Conservation (phyloP, 2,888 invertebrate genomes). For the Acanthosepion esculentum region DNA sequence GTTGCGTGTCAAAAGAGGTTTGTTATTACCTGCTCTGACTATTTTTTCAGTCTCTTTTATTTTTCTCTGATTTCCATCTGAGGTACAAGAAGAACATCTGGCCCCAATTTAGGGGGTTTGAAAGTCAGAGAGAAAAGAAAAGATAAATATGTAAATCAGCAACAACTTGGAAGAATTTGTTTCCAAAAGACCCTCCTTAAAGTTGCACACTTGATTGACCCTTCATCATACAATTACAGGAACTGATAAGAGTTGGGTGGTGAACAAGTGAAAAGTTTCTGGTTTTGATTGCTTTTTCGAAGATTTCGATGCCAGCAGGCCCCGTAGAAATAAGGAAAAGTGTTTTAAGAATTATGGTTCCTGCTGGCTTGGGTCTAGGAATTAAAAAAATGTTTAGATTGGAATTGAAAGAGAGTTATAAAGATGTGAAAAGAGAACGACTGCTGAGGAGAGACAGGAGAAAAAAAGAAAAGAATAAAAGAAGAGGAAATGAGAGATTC, state of each 20-base stretch:
- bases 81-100: not conserved
- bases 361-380: not conserved
- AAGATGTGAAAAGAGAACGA: not conserved
- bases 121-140: not conserved
- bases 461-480: too few species aligned
- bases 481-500: too few species aligned
- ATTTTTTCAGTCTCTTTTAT: not conserved
- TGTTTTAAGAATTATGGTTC: not conserved
- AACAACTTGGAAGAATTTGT: not conserved
- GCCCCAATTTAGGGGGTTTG: not conserved
- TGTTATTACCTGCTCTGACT: not conserved
- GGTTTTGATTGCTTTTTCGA: not conserved
- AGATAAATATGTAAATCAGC: not conserved
- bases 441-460: not conserved
- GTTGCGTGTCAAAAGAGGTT: conserved; percentile 20
- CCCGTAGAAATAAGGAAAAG: not conserved
- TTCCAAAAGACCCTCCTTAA: not conserved
- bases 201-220: conserved; percentile 10
- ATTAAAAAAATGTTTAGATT: not conserved
- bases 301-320: not conserved
- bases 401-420: not conserved
- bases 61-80: not conserved
- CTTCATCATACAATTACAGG: not conserved
- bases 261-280: not conserved
- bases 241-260: not conserved